Evolutionary conservation across 2,113 vertebrate species (phyloP).

Genomic region (Odontesthes bonariensis): DNA sequence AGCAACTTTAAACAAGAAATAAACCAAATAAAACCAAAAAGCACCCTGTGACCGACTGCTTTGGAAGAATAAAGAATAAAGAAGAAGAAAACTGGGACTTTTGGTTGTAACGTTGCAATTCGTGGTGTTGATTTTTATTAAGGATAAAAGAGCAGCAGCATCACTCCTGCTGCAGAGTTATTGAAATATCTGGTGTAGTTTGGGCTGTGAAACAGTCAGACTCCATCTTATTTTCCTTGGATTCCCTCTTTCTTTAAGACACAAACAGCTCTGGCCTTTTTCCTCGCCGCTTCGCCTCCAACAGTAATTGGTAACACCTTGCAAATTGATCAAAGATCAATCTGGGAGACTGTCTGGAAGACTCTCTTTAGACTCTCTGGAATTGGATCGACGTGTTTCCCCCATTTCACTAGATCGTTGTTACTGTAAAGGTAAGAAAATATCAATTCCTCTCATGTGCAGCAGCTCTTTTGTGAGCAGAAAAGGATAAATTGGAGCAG

Average conservation of each 20-base stretch:
- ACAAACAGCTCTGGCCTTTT: not conserved
- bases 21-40: not conserved
- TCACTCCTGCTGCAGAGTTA: not conserved
- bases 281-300: not conserved
- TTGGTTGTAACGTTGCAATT: not conserved
- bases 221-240: slow-evolving; percentile 46
- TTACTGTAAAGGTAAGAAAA: too few relatives aligned
- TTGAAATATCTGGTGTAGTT: slow-evolving; percentile 6
- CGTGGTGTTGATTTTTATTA: not conserved
- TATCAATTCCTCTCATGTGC: too few relatives aligned
- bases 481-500: slow-evolving; percentile 13
- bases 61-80: too few relatives aligned
- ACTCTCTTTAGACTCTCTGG: too few relatives aligned
- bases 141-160: not conserved
- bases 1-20: slow-evolving; percentile 1
- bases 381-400: too few relatives aligned
- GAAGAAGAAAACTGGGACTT: not conserved
- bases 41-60: too few relatives aligned
- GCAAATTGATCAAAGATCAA: slow-evolving; percentile 3
- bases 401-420: too few relatives aligned
- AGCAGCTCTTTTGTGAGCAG: too few relatives aligned
- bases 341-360: not conserved
- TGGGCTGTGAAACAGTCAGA: not conserved
- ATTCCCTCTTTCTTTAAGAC: not conserved
- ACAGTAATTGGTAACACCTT: not conserved